phyloP scores from a whole-genome alignment of 2,888 invertebrate genomes.

The Horisme vitalbata region DNA sequence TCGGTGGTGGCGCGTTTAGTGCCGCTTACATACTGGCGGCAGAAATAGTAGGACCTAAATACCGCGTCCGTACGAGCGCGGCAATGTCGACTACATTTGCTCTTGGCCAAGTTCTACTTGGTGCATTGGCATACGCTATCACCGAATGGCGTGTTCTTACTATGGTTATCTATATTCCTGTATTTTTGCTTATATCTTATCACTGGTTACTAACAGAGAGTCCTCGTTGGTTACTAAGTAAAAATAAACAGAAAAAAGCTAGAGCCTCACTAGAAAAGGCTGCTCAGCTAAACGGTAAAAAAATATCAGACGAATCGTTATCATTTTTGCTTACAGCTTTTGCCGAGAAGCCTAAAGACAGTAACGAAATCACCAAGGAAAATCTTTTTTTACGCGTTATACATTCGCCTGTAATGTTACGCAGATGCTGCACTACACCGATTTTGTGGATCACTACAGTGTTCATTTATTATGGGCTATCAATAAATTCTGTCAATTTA shows the following conservation, averaged over 20 bases:
- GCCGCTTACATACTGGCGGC: conserved; percentile 84
- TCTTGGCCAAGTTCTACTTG: conserved; percentile 87
- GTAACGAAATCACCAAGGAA: conserved; percentile 36
- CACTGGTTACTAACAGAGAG: conserved; percentile 88
- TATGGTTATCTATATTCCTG: conserved; percentile 86
- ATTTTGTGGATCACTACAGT: conserved; percentile 90
- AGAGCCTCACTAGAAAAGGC: conserved; percentile 83
- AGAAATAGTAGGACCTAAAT: conserved; percentile 89
- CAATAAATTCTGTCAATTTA: conserved; percentile 88
- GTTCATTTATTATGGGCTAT: conserved; percentile 91
- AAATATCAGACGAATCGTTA: conserved; percentile 73
- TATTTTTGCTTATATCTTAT: conserved; percentile 85
- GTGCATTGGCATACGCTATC: conserved; percentile 85
- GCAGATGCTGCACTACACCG: conserved; percentile 86
- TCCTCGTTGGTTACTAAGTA: conserved; percentile 88
- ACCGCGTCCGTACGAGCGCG: conserved; percentile 87
- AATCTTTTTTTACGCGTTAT: conserved; percentile 68
- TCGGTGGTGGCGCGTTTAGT: conserved; percentile 70
- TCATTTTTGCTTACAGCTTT: conserved; percentile 58
- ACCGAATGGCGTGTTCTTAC: conserved; percentile 87
- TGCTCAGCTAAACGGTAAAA: conserved; percentile 83
- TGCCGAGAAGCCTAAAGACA: conserved; percentile 44
- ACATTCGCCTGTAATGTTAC: conserved; percentile 77
- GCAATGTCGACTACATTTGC: conserved; percentile 88
- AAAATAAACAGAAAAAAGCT: conserved; percentile 84